These are phyloP conservation scores for Leptoteleia sp. DNA, from an alignment of 1,140 invertebrate species.

Conservation along the genomic window DNA sequence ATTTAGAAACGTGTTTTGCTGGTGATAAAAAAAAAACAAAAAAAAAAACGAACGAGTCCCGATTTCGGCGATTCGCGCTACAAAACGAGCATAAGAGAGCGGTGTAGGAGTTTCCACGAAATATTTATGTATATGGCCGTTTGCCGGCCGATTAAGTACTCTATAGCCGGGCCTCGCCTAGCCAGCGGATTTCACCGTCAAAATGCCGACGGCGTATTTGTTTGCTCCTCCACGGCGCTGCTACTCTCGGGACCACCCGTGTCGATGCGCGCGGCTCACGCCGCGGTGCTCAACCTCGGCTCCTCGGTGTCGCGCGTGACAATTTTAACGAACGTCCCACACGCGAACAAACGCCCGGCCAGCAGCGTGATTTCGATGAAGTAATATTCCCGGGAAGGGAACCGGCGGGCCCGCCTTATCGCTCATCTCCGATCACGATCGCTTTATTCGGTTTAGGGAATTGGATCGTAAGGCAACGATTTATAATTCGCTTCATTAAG, in stretches of 20 bases:
- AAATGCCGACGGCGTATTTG: constrained; percentile 81
- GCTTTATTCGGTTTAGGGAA: constrained; percentile 43
- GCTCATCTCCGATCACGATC: constrained; percentile 32
- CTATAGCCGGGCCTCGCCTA: constrained; percentile 73
- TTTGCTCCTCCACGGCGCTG: constrained; percentile 78
- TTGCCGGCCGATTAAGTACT: constrained; percentile 64
- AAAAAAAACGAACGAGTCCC: constrained; percentile 52
- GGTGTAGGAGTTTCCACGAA: constrained; percentile 65
- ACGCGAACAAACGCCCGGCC: constrained; percentile 16
- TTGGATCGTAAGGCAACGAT: constrained; percentile 47
- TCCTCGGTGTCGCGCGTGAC: constrained; percentile 31
- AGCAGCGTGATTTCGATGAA: constrained; percentile 40
- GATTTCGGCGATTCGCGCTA: constrained; percentile 47
- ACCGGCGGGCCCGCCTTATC: constrained; percentile 49
- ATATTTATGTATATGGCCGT: constrained; percentile 63
- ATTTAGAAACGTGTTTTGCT: constrained; percentile 64
- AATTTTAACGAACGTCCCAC: constrained; percentile 52
- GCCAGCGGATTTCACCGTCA: constrained; percentile 78
- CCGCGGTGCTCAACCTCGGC: constrained; percentile 73
- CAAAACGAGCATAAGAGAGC: constrained; percentile 54
- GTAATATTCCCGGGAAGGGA: constrained; percentile 53
- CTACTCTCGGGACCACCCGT: constrained; percentile 79
- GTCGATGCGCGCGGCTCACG: constrained; percentile 69
- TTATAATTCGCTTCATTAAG: constrained; percentile 20
- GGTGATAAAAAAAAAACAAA: no score